These are phyloP conservation scores for Lasioglossum figueresi DNA, from an alignment of 2,888 invertebrate genomes.

Conservation along the genomic window DNA sequence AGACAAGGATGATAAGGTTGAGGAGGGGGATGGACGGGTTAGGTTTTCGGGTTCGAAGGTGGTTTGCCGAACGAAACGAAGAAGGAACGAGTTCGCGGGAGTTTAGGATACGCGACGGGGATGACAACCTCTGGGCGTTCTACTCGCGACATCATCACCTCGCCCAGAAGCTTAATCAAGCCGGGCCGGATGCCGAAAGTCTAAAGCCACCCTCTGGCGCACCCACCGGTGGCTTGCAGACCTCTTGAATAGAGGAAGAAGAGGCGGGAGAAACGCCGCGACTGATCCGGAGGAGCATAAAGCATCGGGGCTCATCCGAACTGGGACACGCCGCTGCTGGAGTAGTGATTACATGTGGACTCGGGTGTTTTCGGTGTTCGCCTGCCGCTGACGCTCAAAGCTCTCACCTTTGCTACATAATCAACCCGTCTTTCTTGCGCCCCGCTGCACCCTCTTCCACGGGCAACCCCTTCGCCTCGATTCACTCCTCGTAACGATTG, in stretches of 20 bases:
- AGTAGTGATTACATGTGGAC: constrained; percentile 68
- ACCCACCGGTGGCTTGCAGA: constrained; percentile 29
- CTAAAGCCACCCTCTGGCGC: constrained; percentile 58
- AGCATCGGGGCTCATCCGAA: constrained; percentile 60
- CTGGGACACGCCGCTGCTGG: constrained; percentile 53
- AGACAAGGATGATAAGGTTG: constrained; percentile 11
- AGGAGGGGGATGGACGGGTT: background rate
- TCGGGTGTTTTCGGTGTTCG: constrained; percentile 45
- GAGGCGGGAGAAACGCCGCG: constrained; percentile 15
- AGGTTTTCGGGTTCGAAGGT: background rate
- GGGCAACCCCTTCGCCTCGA: constrained; percentile 27
- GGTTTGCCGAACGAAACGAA: constrained; percentile 22
- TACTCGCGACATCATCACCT: constrained; percentile 74
- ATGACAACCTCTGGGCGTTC: constrained; percentile 69
- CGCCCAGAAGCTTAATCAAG: constrained; percentile 78
- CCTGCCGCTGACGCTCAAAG: constrained; percentile 24
- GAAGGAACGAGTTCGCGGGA: constrained; percentile 65
- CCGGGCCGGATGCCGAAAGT: constrained; percentile 72
- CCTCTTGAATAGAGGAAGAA: constrained; percentile 55
- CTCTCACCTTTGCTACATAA: constrained; percentile 55
- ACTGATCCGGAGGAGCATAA: constrained; percentile 58
- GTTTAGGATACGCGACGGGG: constrained; percentile 53
- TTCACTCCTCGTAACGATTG: constrained; percentile 26
- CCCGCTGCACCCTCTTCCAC: constrained; percentile 30
- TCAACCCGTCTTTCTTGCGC: constrained; percentile 66